Evolutionary conservation across 2,888 invertebrate genomes (phyloP), one percentile per base, ranked within the genome.

Genomic region (Pandemis cinnamomeana): DNA sequence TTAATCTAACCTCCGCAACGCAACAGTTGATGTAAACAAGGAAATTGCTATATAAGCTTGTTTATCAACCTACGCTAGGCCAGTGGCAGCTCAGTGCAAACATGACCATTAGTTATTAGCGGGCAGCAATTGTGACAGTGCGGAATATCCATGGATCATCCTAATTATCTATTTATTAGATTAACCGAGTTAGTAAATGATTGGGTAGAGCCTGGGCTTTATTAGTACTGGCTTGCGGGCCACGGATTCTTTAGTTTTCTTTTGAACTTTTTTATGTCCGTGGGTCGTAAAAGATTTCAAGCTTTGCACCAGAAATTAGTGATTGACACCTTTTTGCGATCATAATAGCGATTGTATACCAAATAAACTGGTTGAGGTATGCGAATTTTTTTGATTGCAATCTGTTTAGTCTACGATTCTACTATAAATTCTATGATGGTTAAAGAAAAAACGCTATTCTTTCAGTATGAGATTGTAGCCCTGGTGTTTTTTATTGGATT

Each of bases 11-110:
- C 20, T 60, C 66, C 42, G 51, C 51, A 51, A 42, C 42, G 51
- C 51, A 51, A 42, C 68, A 48, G 20, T 68, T 58, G 55, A 36
- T 44, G 46, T 60, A 66, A 73, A 73, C 66, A 51, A 73, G 73
- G 69, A 70, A 73, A 73, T 73, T 66, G 60, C 64, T 66, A 60
- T 70, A 69, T 51, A 73, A 73, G 64, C 73, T 51, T 66, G 69
- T 70, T 73, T 69, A 73, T 73, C 69, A 73, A 69, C 55, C 63
- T 58, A 63, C 48, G 48, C 58, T 69, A 70, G 64, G 69, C 64
- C 58, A 70, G 58, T 48, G 63, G 58, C 62, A 13, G 55, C 70
- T 62, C 41, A 58, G 55, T 64, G 46, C 69, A 66, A 64, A 70
- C 69, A 66, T 13, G 51, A 44, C 36, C 44, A 44, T 53, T 53